These are phyloP conservation scores for Apotomis betuletana DNA, from an alignment of 2,888 invertebrate species.

Conservation along the genomic window DNA sequence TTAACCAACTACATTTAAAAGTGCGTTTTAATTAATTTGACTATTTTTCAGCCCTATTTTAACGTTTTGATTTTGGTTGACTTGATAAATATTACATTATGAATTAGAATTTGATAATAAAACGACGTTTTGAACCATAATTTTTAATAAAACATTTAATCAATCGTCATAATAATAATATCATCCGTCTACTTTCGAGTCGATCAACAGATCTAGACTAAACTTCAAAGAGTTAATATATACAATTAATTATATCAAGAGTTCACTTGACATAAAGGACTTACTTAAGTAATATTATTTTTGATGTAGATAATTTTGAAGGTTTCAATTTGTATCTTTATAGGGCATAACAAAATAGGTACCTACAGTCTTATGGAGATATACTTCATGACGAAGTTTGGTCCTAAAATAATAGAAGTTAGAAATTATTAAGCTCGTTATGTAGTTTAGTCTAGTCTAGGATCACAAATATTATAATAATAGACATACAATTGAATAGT, in stretches of 20 bases:
- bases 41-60: too few relatives aligned
- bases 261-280: too few relatives aligned
- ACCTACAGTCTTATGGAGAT: background rate
- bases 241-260: background rate
- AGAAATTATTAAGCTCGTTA: background rate
- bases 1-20: too few relatives aligned
- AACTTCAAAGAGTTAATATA: background rate
- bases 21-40: too few relatives aligned
- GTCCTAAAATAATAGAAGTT: background rate
- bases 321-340: too few relatives aligned
- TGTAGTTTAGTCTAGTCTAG: conserved; percentile 15
- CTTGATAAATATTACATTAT: too few relatives aligned
- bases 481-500: conserved; percentile 30
- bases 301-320: too few relatives aligned
- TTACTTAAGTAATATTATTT: too few relatives aligned
- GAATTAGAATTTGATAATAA: background rate
- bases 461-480: conserved; percentile 3
- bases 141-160: conserved; percentile 32
- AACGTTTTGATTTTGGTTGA: too few relatives aligned
- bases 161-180: conserved; percentile 27
- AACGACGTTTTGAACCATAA: conserved; percentile 1
- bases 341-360: background rate
- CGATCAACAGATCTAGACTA: conserved; percentile 7
- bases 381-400: background rate
- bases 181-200: conserved; percentile 6